Base-by-base conservation (phyloP, 2,113 vertebrate genomes). In the Anser brachyrhynchus region DNA sequence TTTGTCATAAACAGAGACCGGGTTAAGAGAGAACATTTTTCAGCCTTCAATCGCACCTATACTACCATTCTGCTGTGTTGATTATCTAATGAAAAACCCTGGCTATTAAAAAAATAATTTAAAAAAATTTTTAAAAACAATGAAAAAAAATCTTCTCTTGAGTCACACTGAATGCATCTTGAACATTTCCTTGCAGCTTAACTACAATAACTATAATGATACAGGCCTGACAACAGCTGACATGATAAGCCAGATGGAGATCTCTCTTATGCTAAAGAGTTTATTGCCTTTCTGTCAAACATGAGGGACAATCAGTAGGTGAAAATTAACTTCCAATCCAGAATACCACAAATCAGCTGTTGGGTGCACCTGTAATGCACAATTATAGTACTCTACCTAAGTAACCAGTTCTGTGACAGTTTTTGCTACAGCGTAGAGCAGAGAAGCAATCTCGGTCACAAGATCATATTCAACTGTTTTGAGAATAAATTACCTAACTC, bases 371-470 rank as follows among this genome's bases (percentile, higher is more conserved):
- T 39, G 6, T 3, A 71, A 51, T 7, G 44, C 73, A 92, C 62
- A 79, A 28, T 65, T 72, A 52, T 1, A 85, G n/a, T 71, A 13
- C 65, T 52, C 37, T 31, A 16, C 39, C 62, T 51, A 52, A 84
- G 61, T 2, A 82, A 51, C 35, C 51, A 17, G 22, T 69, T 59
- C 73, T 62, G 17, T 91, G 72, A n/a, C 52, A 58, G 41, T 26
- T 71, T 90, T 79, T 94, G 35, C 83, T n/a, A 33, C 74, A 72
- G 74, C 52, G 3, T 58, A 31, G 41, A 67, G 52, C 37, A 29
- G 35, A 89, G 80, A 57, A 88, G 69, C 93, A 77, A 94, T 89
- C 62, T 92, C 39, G 64, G 69, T 57, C 73, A 95, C 67, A 85
- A 73, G 84, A 76, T 35, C 49, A 13, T 3, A 85, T 25, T 69